A percentile compares a stretch with the other conserved stretches of the same genome.
phyloP scores from a whole-genome alignment of 2,113 vertebrate species.

The Gadus chalcogrammus region DNA sequence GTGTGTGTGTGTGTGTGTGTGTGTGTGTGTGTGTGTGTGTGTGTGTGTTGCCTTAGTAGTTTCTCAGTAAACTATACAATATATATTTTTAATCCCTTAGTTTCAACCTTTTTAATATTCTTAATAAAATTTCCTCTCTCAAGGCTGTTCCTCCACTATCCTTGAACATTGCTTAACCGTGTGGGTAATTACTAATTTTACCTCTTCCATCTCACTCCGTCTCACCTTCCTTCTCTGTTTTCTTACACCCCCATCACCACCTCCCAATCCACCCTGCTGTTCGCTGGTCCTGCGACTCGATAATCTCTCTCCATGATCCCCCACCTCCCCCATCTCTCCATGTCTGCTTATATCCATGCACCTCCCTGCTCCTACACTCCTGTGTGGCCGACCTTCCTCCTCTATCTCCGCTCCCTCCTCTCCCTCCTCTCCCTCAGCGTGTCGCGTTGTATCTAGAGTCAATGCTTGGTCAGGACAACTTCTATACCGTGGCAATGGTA shows the following conservation, averaged over 20 bases:
- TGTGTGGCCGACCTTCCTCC: conserved; percentile 9
- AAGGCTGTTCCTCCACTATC: conserved; percentile 25
- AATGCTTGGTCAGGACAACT: conserved; percentile 68
- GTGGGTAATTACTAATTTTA: conserved; percentile 45
- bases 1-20: no score
- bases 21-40: no score
- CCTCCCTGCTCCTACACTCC: conserved; percentile 26
- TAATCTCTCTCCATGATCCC: conserved; percentile 47
- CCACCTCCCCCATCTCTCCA: conserved; percentile 49
- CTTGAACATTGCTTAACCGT: conserved; percentile 28
- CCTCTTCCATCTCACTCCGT: conserved; percentile 31
- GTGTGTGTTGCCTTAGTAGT: neutral
- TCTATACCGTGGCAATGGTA: conserved; percentile 69
- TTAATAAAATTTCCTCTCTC: conserved; percentile 29
- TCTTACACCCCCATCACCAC: neutral
- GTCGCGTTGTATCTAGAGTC: conserved; percentile 71
- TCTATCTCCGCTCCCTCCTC: conserved; percentile 27
- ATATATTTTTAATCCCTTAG: neutral
- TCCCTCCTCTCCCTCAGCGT: conserved; percentile 56
- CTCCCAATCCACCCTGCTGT: conserved; percentile 25
- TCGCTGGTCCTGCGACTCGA: conserved; percentile 37
- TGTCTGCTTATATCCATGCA: conserved; percentile 38
- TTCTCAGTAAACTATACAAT: neutral
- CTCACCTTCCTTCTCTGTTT: conserved; percentile 16
- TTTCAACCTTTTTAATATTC: conserved; percentile 1